These are phyloP conservation scores for Diacarnus erythraeanus DNA, from an alignment of 37 sponge, comb jelly and placozoan species.

Conservation along the genomic window DNA sequence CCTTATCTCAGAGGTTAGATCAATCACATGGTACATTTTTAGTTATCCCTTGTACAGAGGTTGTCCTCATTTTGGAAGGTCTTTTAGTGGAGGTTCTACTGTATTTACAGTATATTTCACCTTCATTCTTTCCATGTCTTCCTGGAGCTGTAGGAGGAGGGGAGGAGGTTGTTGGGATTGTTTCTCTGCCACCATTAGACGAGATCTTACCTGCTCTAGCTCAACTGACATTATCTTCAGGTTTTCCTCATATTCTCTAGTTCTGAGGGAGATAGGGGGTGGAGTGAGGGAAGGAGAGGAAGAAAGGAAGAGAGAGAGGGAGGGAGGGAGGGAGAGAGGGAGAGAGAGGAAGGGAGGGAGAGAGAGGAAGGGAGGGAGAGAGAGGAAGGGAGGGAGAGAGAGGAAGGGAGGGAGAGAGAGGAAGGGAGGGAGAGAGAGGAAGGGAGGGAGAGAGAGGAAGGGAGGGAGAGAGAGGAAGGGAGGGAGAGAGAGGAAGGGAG, in stretches of 20 bases:
- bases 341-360: conserved; percentile 23
- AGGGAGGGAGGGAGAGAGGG: not conserved
- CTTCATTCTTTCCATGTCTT: conserved; percentile 46
- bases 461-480: conserved; percentile 61
- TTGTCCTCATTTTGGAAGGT: too few species aligned
- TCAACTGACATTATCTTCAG: conserved; percentile 23
- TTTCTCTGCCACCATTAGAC: conserved; percentile 21
- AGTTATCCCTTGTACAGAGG: too few species aligned
- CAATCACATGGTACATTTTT: too few species aligned
- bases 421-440: conserved; percentile 53
- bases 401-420: conserved; percentile 63
- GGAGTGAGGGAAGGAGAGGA: conserved; percentile 6
- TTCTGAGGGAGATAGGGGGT: conserved; percentile 21
- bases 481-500: conserved; percentile 41
- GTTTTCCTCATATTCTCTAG: conserved; percentile 32
- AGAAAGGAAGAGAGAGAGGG: not conserved
- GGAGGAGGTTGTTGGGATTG: conserved; percentile 24
- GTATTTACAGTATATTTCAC: too few species aligned
- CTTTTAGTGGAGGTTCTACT: too few species aligned
- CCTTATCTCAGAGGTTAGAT: too few species aligned
- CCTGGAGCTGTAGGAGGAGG: conserved; percentile 30
- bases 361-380: conserved; percentile 61
- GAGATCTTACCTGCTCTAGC: conserved; percentile 28
- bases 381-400: conserved; percentile 64
- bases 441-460: conserved; percentile 62